Conservation (phyloP, 2,888 invertebrate species). For the Thera obeliscata region DNA sequence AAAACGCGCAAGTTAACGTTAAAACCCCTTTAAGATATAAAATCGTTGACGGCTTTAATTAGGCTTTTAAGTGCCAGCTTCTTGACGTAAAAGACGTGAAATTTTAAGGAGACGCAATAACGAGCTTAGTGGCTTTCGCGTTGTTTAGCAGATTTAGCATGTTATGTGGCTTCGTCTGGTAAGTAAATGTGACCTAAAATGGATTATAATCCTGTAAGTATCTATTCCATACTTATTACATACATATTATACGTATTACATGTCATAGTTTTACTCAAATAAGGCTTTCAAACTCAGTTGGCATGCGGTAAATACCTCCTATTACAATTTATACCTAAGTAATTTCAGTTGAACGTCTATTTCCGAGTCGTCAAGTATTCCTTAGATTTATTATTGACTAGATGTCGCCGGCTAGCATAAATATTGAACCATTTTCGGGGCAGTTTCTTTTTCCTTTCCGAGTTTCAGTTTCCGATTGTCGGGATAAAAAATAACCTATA, state of each 20-base stretch:
- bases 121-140: conserved; percentile 35
- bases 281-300: no score
- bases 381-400: no score
- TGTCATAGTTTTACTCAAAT: no score
- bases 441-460: no score
- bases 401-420: neutral
- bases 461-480: no score
- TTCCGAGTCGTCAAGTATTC: no score
- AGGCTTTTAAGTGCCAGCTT: conserved; percentile 42
- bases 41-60: conserved; percentile 48
- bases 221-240: conserved; percentile 4
- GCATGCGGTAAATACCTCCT: no score
- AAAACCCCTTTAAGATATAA: conserved; percentile 51
- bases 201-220: conserved; percentile 17
- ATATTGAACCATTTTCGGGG: neutral
- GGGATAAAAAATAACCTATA: no score
- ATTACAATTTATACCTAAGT: no score
- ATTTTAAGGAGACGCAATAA: conserved; percentile 42
- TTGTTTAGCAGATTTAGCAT: conserved; percentile 35
- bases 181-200: conserved; percentile 27
- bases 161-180: conserved; percentile 32
- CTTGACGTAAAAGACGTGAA: conserved; percentile 38
- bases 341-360: no score
- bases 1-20: conserved; percentile 55
- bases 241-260: neutral